Percentiles rank a stretch among this genome's conserved stretches.
These are phyloP conservation scores for Spongia lamella DNA, from an alignment of 37 sponge, comb jelly and placozoan species.

Conservation along the genomic window DNA sequence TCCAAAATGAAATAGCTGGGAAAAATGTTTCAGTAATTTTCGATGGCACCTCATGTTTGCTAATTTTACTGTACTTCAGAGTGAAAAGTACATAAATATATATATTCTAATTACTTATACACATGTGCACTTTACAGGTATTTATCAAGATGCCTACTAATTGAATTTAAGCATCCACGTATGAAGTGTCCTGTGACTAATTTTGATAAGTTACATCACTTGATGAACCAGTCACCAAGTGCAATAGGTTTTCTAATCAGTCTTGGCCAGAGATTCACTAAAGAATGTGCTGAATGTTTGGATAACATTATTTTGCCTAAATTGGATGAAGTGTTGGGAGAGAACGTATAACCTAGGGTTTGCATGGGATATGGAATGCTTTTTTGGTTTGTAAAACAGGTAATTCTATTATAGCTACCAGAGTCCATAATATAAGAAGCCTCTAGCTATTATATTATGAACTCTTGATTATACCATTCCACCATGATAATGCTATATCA, in stretches of 20 bases:
- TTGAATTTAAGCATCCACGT: slow-evolving; percentile 1
- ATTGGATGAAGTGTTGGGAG: neutral
- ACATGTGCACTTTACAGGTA: neutral
- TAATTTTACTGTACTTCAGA: neutral
- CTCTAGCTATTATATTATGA: no score
- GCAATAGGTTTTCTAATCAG: neutral
- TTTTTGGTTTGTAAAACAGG: slow-evolving; percentile 10
- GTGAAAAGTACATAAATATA: neutral
- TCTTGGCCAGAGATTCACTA: neutral
- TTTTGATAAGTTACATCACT: neutral
- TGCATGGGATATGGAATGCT: neutral
- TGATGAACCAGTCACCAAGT: neutral
- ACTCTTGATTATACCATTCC: no score
- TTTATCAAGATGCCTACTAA: neutral
- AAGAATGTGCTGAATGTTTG: neutral
- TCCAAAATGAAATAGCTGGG: no score
- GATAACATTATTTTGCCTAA: neutral
- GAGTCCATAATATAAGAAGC: no score
- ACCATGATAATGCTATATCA: no score
- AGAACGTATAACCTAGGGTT: neutral
- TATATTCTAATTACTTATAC: neutral
- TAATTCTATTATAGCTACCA: no score
- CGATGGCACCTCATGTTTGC: neutral
- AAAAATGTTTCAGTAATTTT: no score
- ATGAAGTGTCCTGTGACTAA: neutral